Conservation (phyloP, 35 echinoderm and acorn worm genomes). For the Chiridota heheva region DNA sequence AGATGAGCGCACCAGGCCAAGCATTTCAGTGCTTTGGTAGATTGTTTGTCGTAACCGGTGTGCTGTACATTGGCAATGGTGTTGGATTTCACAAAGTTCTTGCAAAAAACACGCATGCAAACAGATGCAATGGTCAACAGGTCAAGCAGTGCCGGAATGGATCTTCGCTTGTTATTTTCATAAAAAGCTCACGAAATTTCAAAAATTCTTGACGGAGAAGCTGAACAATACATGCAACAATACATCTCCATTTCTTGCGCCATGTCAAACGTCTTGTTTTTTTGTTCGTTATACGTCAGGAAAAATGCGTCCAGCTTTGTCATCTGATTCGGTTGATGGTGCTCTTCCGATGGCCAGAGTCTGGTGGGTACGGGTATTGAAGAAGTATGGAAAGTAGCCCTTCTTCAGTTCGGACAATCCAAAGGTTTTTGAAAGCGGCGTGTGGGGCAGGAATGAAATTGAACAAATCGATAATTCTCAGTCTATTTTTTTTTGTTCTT, state of each 20-base stretch:
- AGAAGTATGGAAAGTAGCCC: slow-evolving; percentile 71
- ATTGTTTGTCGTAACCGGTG: not conserved
- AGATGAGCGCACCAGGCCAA: not conserved
- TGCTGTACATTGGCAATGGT: slow-evolving; percentile 5
- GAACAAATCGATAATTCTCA: slow-evolving; percentile 61
- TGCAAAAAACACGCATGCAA: not conserved
- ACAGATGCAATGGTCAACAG: slow-evolving; percentile 64
- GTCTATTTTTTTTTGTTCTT: not conserved
- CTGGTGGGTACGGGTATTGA: slow-evolving; percentile 56
- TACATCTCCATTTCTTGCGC: slow-evolving; percentile 55
- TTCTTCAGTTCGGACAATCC: slow-evolving; percentile 58
- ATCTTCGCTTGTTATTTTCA: slow-evolving; percentile 34
- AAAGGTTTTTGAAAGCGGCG: slow-evolving; percentile 61
- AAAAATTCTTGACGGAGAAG: slow-evolving; percentile 60
- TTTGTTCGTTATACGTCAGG: slow-evolving; percentile 41
- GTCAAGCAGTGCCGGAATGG: slow-evolving; percentile 66
- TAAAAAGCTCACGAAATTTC: slow-evolving; percentile 58
- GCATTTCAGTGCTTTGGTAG: no score
- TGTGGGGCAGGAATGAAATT: slow-evolving; percentile 78
- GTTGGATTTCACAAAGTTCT: not conserved
- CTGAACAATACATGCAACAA: slow-evolving; percentile 64
- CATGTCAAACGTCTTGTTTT: slow-evolving; percentile 44
- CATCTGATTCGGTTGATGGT: slow-evolving; percentile 72
- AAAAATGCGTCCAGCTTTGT: not conserved
- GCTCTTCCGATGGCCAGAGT: slow-evolving; percentile 8